These are phyloP conservation scores for Eupithecia inturbata DNA, from an alignment of 2,888 invertebrate genomes.

Conservation along the genomic window DNA sequence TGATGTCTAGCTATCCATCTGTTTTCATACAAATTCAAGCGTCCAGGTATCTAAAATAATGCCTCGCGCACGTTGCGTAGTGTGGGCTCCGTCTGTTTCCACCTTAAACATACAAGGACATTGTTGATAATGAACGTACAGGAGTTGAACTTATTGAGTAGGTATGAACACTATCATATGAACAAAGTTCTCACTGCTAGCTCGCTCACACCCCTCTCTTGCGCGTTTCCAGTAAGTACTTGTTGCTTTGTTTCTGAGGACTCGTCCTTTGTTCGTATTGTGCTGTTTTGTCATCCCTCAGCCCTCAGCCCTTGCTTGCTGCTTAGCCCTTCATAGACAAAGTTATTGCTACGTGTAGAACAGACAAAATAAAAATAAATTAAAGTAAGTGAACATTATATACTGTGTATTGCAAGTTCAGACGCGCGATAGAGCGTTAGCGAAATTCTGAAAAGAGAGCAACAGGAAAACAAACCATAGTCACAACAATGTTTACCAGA, in stretches of 20 bases:
- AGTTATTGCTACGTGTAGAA: background rate
- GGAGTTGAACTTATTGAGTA: no score
- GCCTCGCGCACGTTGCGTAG: no score
- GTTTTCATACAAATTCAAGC: no score
- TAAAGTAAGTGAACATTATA: background rate
- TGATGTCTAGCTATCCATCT: no score
- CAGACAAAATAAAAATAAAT: background rate
- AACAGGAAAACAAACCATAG: no score
- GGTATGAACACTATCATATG: background rate
- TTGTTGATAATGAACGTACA: no score
- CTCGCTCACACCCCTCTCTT: constrained; percentile 4
- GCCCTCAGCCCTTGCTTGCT: background rate
- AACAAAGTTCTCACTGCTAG: background rate
- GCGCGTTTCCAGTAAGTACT: constrained; percentile 40
- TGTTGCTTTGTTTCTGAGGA: constrained; percentile 44
- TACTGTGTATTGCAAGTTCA: background rate
- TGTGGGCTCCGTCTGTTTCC: no score
- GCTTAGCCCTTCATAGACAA: background rate
- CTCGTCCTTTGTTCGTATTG: constrained; percentile 28
- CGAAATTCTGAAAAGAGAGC: no score
- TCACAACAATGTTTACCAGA: no score
- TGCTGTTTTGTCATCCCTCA: background rate
- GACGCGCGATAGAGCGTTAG: background rate
- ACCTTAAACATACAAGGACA: no score
- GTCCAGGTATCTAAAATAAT: no score